Conservation (phyloP, 1,140 invertebrate species). For the Drosophila carrolli region DNA sequence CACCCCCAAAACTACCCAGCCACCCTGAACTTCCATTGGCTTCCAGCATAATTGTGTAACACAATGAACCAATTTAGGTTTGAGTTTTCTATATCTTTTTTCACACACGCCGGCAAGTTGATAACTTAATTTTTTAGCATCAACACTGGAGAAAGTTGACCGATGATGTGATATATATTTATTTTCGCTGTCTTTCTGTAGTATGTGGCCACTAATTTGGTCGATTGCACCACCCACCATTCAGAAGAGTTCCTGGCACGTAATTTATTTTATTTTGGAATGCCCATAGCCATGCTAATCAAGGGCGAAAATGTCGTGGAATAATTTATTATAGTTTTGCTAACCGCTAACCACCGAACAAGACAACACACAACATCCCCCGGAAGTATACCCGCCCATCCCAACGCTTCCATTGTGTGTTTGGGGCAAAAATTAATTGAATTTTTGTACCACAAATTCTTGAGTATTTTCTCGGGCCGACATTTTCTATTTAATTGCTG, state of each 20-base stretch:
- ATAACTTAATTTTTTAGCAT: constrained; percentile 64
- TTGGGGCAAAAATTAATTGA: constrained; percentile 74
- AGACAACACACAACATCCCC: constrained; percentile 51
- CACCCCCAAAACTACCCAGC: neutral
- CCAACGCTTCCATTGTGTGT: constrained; percentile 7
- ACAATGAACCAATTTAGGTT: constrained; percentile 65
- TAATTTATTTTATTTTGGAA: constrained; percentile 70
- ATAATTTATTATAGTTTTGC: constrained; percentile 82
- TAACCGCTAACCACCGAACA: constrained; percentile 64
- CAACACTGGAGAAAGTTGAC: constrained; percentile 29
- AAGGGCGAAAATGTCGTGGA: constrained; percentile 70
- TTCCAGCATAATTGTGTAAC: constrained; percentile 56
- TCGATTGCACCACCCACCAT: constrained; percentile 11
- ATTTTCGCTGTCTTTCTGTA: neutral
- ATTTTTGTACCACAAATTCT: constrained; percentile 83
- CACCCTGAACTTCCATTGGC: neutral
- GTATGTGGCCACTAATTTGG: constrained; percentile 54
- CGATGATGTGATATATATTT: constrained; percentile 37
- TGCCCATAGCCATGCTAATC: constrained; percentile 68
- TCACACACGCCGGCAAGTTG: constrained; percentile 40
- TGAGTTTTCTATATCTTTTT: constrained; percentile 41
- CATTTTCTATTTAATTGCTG: constrained; percentile 79
- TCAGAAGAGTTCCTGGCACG: constrained; percentile 15
- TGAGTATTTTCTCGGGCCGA: constrained; percentile 66
- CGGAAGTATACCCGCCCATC: constrained; percentile 8